Base-by-base conservation (phyloP, 1,140 invertebrate genomes). In the Megalonaias nervosa region DNA sequence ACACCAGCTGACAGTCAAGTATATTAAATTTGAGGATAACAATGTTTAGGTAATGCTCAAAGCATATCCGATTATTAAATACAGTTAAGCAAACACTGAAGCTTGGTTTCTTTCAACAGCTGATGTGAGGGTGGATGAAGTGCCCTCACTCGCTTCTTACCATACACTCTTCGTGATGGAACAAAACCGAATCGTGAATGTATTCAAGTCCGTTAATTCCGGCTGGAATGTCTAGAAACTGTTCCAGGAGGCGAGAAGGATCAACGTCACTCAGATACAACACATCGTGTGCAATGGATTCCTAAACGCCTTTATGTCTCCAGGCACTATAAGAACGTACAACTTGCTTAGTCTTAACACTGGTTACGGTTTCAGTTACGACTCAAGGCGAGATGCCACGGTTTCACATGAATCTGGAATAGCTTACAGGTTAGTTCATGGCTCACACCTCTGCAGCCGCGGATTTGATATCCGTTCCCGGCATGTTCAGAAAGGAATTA, bases 361-460 rank as follows among this genome's bases (percentile, higher is more conserved):
- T 1, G 15, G 14, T 16, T 31, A 17, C 26, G 61, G 55, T n/a
- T 16, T 97, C 19, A 95, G 95, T 0, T 99, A 99, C 87, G 91
- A 97, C 82, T 92, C 95, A 0, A 91, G 93, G 48, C 68, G 97
- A 0, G 94, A 99, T 89, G 94, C 97, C 2, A 94, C 94, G 12
- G 95, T 99, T 82, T 93, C 96, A 1, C 99, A 99, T 87, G 97
- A 96, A 31, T 99, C 99, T 91, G 96, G 97, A 1, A 98, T 97
- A 0, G 97, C 97, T 4, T 31, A 31, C 26, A 31, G 26, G 26
- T 31, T 31, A 31, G 26, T 31, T 31, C 26, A 31, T 31, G 26
- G 2, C 26, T 31, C 26, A 4, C 26, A 31, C 26, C 4, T 31
- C 26, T 31, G 26, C 26, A 31, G 26, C 26, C 4, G 26, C 26